Evolutionary conservation across 2,888 invertebrate species (phyloP), one percentile per base, ranked within the genome.

Genomic region (Hyposoter dolosus): DNA sequence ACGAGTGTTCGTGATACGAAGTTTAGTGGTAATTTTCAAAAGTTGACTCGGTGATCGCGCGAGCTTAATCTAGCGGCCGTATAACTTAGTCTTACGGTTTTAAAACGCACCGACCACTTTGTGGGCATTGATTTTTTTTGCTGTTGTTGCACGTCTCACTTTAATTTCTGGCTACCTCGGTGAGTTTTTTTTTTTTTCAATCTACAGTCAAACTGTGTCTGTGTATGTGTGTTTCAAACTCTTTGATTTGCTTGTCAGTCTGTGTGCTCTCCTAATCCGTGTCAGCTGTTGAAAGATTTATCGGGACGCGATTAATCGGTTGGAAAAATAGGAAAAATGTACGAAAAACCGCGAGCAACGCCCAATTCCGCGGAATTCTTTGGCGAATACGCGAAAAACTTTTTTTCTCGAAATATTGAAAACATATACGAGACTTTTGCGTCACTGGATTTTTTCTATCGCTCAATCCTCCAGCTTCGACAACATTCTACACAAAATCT

Each of bases 221-320:
- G 47, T 40, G 45, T 56, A 7, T 19, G 40, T 53, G 23, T 74
- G 40, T 9, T 60, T 32, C 12, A 56, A 91, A 93, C 91, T 92
- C 91, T 93, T 92, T 92, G 92, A 93, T 93, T 93, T 92, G 85
- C 76, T 88, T 91, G 89, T 94, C 94, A 93, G 93, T 94, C 94
- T 93, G 92, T 86, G 69, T 81, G 78, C 93, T 92, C 93, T 93
- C 93, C 93, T 92, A 90, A 92, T 92, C 91, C 92, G 89, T 89
- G 91, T 69, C 50, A 66, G 65, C 79, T 68, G 72, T 76, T 79
- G 9, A 78, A 84, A 77, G 71, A 78, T 80, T 77, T 71, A 12
- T 60, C 86, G 79, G 82, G 82, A 72, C 75, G 68, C 84, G 69
- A 82, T 84, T 23, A 23, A 69, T 35, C 19, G 63, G 60, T 35